A percentile compares a stretch with the other conserved stretches of the same genome.
These are phyloP conservation scores for Triops cancriformis DNA, from an alignment of 1,140 invertebrate species.

Conservation along the genomic window DNA sequence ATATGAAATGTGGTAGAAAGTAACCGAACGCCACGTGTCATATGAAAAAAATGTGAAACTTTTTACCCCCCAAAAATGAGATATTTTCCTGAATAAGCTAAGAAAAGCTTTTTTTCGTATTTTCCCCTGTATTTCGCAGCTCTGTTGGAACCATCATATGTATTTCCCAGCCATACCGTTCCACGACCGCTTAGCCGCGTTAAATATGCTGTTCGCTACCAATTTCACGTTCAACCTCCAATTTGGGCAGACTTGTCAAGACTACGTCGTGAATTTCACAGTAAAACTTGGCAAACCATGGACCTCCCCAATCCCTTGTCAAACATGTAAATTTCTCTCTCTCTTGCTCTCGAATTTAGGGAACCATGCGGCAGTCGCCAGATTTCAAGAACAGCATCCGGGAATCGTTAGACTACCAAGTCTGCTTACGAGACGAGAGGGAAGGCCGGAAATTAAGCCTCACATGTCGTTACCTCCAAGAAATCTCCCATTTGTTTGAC, in stretches of 20 bases:
- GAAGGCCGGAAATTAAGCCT: neutral
- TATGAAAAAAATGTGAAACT: no score
- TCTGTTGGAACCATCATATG: neutral
- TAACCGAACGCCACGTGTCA: no score
- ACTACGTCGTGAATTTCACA: slow-evolving; percentile 7
- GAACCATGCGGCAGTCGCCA: neutral
- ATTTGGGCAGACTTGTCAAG: neutral
- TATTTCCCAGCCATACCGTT: neutral
- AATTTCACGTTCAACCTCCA: slow-evolving; percentile 1
- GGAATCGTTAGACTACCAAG: neutral
- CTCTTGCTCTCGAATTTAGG: neutral
- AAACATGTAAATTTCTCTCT: neutral
- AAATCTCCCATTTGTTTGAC: neutral
- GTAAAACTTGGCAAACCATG: neutral
- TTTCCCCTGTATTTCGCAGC: neutral
- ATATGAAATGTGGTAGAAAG: no score
- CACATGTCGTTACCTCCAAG: slow-evolving; percentile 2
- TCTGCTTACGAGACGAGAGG: neutral
- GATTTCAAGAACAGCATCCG: neutral
- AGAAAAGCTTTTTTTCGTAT: no score
- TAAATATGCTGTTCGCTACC: neutral
- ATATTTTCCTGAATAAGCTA: no score
- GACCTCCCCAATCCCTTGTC: neutral
- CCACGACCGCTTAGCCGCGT: neutral
- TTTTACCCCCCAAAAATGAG: no score